Conservation (phyloP, 1,140 invertebrate species). For the Dendroctonus valens region DNA sequence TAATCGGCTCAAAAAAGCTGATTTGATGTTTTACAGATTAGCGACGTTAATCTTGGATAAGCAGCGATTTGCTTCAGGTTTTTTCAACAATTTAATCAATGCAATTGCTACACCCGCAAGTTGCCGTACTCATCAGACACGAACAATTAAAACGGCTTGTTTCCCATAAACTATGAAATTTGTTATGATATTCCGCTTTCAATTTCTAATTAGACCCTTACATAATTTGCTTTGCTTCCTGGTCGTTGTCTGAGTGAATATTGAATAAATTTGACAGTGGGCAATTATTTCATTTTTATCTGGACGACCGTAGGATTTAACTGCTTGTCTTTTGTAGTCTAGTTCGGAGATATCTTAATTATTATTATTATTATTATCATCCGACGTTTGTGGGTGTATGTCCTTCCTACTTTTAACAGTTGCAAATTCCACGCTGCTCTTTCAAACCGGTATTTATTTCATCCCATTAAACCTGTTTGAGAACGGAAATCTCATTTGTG, state of each 20-base stretch:
- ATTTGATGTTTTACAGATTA: too few relatives aligned
- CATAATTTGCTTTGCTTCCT: slow-evolving; percentile 8
- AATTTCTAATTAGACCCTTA: slow-evolving; percentile 5
- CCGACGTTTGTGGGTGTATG: background rate
- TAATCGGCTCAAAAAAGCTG: too few relatives aligned
- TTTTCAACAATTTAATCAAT: too few relatives aligned
- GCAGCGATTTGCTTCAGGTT: too few relatives aligned
- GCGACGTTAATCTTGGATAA: too few relatives aligned
- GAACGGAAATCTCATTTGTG: too few relatives aligned
- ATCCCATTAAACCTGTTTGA: too few relatives aligned
- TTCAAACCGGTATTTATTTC: too few relatives aligned
- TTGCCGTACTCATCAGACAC: background rate
- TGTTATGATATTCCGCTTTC: slow-evolving; percentile 2
- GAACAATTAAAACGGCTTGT: background rate
- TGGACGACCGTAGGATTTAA: background rate
- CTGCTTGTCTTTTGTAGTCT: background rate
- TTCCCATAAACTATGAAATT: slow-evolving; percentile 7
- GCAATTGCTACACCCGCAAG: slow-evolving; percentile 6
- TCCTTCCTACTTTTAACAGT: background rate
- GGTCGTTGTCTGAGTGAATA: background rate
- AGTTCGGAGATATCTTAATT: background rate
- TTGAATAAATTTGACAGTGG: background rate
- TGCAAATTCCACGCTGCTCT: background rate
- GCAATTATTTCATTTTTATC: background rate
- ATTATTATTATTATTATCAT: background rate